Evolutionary conservation across 2,113 vertebrate genomes (phyloP), one percentile per base, ranked within the genome.

Genomic region (Spheniscus mendiculus): DNA sequence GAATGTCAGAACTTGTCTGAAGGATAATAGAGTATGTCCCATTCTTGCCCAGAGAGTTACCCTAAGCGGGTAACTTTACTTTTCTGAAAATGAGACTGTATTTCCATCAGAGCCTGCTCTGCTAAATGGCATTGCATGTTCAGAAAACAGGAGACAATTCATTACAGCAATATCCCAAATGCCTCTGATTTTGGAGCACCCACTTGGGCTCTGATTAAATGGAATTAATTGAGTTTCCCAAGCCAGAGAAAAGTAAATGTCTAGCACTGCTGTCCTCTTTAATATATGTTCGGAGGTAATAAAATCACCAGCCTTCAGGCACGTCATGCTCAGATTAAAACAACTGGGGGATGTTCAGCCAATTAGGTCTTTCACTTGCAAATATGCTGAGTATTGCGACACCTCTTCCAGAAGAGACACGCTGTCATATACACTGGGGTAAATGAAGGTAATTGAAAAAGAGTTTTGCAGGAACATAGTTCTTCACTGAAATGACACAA

Each of bases 161-260:
- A 62, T 94, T 77, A 91, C 40, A 66, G 42, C 49, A 50, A 12
- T 80, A 95, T 38, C 70, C 62, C 87, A 79, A 85, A 70, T 47
- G 87, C 78, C 29, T 67, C 78, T 88, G 45, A 69, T 69, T 77
- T 94, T 87, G 78, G 49, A 94, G 45, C 55, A 77, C 55, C 84
- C 55, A 47, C 58, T 70, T 79, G 70, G 44, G 70, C 71, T 89
- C 78, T 70, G 73, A 91, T 85, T 89, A 93, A 93, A 91, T 90
- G 22, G 45, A 87, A 97, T 97, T 91, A 95, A 94, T 45, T 86
- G 58, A 38, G 40, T 91, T 93, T 94, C 93, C 93, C 62, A 85
- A 66, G 78, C 53, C 66, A 91, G 59, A 91, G 83, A 77, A 80
- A 76, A 92, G 58, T 62, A 93, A 79, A 85, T 40, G 82, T 56